Evolutionary conservation across 2,888 invertebrate species (phyloP).

Genomic region (Amphipoea oculea): DNA sequence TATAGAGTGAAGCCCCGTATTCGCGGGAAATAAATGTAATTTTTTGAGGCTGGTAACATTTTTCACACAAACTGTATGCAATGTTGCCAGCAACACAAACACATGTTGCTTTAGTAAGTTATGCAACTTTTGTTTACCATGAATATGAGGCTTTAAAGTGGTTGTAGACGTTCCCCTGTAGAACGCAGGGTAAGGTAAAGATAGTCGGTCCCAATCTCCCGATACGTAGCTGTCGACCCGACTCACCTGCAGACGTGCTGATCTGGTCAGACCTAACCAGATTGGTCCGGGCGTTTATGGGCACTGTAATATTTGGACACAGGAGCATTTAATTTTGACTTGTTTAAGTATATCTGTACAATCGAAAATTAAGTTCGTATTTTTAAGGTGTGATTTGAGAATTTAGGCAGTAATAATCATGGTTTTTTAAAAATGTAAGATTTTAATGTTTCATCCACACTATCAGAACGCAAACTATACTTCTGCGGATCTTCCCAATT

Average conservation of each 20-base stretch:
- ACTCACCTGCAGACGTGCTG: constrained; percentile 10
- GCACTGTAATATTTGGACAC: constrained; percentile 22
- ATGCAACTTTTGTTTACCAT: constrained; percentile 2
- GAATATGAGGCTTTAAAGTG: constrained; percentile 11
- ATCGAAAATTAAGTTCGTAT: constrained; percentile 58
- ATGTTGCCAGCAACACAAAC: neutral
- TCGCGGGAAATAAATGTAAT: neutral
- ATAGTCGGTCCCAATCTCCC: constrained; percentile 25
- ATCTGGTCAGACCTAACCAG: constrained; percentile 1
- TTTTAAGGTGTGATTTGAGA: constrained; percentile 56
- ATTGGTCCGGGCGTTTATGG: constrained; percentile 19
- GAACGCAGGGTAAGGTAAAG: constrained; percentile 30
- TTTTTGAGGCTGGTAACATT: constrained; percentile 17
- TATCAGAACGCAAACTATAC: constrained; percentile 9
- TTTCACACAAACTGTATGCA: neutral
- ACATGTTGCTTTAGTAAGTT: neutral
- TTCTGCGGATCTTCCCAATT: constrained; percentile 11
- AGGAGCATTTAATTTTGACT: constrained; percentile 55
- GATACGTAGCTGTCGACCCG: constrained; percentile 6
- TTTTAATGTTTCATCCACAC: constrained; percentile 21
- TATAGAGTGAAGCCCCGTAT: constrained; percentile 19
- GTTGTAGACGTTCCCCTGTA: constrained; percentile 40
- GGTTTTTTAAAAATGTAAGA: constrained; percentile 45
- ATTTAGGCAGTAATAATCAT: constrained; percentile 52
- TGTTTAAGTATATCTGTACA: constrained; percentile 48